Conservation (phyloP, 1,140 invertebrate genomes). For the Bombus pascuorum region DNA sequence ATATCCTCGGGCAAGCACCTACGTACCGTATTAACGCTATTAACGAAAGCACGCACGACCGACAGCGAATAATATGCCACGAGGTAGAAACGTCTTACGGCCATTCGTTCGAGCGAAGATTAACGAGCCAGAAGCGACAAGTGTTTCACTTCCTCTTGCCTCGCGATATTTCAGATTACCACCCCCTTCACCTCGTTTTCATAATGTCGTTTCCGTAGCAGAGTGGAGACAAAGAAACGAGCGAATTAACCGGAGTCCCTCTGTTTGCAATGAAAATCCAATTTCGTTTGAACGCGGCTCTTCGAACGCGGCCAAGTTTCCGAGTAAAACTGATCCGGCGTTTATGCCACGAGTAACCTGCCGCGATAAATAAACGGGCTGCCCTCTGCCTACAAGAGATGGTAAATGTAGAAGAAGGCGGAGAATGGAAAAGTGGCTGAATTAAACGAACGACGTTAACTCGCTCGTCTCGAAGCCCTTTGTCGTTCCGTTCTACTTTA, state of each 20-base stretch:
- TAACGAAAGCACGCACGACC: too few species aligned
- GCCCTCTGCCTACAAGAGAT: too few species aligned
- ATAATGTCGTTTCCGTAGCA: conserved; percentile 5
- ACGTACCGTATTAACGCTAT: too few species aligned
- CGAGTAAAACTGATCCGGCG: conserved; percentile 36
- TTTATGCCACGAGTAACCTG: conserved; percentile 21
- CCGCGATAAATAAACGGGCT: conserved; percentile 20
- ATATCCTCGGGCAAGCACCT: too few species aligned
- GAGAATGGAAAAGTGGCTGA: not conserved
- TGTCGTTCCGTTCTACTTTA: not conserved
- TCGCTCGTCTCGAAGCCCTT: not conserved
- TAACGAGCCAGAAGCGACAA: not conserved
- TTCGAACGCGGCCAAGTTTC: not conserved
- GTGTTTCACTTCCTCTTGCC: too few species aligned
- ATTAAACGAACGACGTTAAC: conserved; percentile 30
- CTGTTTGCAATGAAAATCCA: conserved; percentile 39
- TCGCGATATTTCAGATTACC: not conserved
- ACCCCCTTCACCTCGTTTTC: not conserved
- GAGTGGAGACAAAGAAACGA: conserved; percentile 32
- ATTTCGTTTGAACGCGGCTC: conserved; percentile 34
- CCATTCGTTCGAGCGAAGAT: not conserved
- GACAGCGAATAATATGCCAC: too few species aligned
- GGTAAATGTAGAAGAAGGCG: not conserved
- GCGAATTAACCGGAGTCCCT: conserved; percentile 22
- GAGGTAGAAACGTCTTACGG: not conserved